Evolutionary conservation across 2,113 vertebrate genomes (phyloP).

Genomic region (Rhombomys opimus): DNA sequence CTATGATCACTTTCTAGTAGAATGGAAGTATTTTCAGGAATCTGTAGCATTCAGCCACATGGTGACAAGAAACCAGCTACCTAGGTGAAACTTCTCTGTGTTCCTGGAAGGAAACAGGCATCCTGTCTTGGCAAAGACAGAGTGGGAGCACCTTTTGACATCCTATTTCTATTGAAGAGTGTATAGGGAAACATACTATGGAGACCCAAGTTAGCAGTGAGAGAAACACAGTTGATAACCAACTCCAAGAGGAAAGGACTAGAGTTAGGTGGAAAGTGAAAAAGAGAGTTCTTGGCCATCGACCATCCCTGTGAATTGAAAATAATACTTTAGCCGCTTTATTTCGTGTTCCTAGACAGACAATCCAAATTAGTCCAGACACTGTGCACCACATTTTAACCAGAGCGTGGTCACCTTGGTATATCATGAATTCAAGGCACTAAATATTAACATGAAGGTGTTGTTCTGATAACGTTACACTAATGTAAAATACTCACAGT

Average conservation of each 20-base stretch:
- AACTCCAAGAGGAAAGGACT: slow-evolving; percentile 29
- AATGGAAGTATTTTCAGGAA: background rate
- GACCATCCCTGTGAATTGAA: background rate
- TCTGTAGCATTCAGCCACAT: background rate
- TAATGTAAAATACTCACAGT: slow-evolving; percentile 30
- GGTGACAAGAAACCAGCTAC: background rate
- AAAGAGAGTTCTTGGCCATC: slow-evolving; percentile 41
- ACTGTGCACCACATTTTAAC: background rate
- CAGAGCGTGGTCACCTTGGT: background rate
- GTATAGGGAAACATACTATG: background rate
- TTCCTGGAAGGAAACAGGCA: background rate
- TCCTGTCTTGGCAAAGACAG: background rate
- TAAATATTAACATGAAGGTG: background rate
- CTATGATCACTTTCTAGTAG: slow-evolving; percentile 30
- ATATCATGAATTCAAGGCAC: slow-evolving; percentile 8
- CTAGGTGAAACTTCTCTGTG: background rate
- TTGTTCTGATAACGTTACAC: background rate
- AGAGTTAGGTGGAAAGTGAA: background rate
- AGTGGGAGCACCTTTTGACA: background rate
- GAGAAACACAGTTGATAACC: background rate
- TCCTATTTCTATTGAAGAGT: background rate
- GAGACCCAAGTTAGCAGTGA: background rate
- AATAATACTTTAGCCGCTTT: slow-evolving; percentile 1
- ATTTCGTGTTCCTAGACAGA: background rate
- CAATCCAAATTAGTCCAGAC: slow-evolving; percentile 30